phyloP scores from a whole-genome alignment of 1,140 invertebrate genomes.

The Eciton burchellii region DNA sequence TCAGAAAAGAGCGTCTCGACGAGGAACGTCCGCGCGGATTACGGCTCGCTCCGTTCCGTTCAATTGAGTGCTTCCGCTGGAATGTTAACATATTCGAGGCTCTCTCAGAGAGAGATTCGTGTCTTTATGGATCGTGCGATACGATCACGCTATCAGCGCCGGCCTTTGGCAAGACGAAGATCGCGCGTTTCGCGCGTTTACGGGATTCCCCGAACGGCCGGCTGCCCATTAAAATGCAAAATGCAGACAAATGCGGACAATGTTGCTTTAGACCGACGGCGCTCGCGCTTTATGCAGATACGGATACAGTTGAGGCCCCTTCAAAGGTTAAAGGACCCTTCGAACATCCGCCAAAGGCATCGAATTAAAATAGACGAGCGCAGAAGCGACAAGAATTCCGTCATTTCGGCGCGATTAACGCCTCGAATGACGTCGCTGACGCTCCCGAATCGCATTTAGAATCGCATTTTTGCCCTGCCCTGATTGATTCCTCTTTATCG shows the following conservation, averaged over 20 bases:
- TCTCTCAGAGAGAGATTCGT: constrained; percentile 24
- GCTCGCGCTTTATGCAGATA: constrained; percentile 58
- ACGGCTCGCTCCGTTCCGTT: constrained; percentile 44
- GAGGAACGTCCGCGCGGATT: constrained; percentile 10
- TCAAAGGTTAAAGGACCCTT: constrained; percentile 70
- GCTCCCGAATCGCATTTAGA: background rate
- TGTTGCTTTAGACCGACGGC: constrained; percentile 43
- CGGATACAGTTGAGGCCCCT: constrained; percentile 53
- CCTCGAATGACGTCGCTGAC: background rate
- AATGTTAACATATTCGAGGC: constrained; percentile 40
- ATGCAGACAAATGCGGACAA: constrained; percentile 20
- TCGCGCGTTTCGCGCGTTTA: background rate
- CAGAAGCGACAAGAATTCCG: constrained; percentile 20
- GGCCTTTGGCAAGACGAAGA: background rate
- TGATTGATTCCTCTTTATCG: background rate
- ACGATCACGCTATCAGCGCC: background rate
- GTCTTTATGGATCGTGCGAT: background rate
- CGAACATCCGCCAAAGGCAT: constrained; percentile 69
- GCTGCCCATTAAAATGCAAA: constrained; percentile 31
- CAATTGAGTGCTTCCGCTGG: constrained; percentile 46
- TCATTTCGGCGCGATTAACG: background rate
- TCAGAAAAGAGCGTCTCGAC: constrained; percentile 36
- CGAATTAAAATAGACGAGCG: constrained; percentile 62
- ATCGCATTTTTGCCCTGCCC: background rate
- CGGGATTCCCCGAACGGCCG: constrained; percentile 16